phyloP scores from a whole-genome alignment of 1,140 invertebrate genomes.

The Ruditapes philippinarum region DNA sequence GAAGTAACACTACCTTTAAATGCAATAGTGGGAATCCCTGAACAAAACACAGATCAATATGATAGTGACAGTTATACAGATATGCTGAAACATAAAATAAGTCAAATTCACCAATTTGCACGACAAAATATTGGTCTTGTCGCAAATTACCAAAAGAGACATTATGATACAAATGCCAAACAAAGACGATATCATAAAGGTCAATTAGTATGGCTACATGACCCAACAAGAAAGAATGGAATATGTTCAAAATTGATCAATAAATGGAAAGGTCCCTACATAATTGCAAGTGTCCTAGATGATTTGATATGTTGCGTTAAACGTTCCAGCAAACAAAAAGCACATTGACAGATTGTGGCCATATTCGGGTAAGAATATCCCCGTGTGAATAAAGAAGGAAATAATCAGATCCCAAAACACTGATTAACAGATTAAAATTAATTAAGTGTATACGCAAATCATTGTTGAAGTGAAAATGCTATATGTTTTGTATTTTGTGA shows the following conservation, averaged over 20 bases:
- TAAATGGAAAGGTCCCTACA: constrained; percentile 25
- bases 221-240: constrained; percentile 1
- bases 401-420: background rate
- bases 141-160: background rate
- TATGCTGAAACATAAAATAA: constrained; percentile 17
- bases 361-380: background rate
- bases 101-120: constrained; percentile 38
- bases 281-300: background rate
- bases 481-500: too few relatives aligned
- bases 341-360: background rate
- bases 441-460: background rate
- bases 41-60: too few relatives aligned
- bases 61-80: constrained; percentile 31
- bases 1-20: background rate
- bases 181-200: background rate
- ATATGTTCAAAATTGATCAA: constrained; percentile 10
- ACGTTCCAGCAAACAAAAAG: background rate
- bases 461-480: too few relatives aligned
- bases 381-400: background rate
- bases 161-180: constrained; percentile 35
- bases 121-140: constrained; percentile 25
- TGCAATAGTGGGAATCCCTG: too few relatives aligned
- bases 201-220: constrained; percentile 33
- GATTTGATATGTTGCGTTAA: background rate
- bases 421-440: background rate